Conservation (phyloP, 2,888 invertebrate species). For the Phalangium opilio region DNA sequence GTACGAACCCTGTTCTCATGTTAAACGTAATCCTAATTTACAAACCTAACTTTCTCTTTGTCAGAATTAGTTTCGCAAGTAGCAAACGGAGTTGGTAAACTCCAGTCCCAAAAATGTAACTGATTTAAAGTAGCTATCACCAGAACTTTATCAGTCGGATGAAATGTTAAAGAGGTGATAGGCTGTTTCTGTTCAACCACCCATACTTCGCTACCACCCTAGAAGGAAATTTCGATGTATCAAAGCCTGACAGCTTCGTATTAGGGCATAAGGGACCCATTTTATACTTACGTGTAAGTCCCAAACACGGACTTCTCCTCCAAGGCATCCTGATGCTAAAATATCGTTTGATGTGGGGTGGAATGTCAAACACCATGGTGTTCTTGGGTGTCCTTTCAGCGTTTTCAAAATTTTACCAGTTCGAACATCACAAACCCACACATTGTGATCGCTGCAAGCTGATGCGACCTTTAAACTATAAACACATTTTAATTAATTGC, state of each 20-base stretch:
- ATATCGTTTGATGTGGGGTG: slow-evolving; percentile 69
- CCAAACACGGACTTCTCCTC: slow-evolving; percentile 80
- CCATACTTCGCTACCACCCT: slow-evolving; percentile 53
- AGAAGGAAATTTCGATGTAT: too few species aligned
- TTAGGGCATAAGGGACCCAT: too few species aligned
- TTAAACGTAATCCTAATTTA: slow-evolving; percentile 37
- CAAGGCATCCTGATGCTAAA: slow-evolving; percentile 71
- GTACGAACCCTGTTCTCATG: slow-evolving; percentile 3
- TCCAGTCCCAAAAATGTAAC: slow-evolving; percentile 82
- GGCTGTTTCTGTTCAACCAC: slow-evolving; percentile 50
- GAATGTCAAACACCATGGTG: slow-evolving; percentile 80
- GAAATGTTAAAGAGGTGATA: slow-evolving; percentile 72
- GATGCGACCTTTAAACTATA: slow-evolving; percentile 62
- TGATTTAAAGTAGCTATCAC: slow-evolving; percentile 74
- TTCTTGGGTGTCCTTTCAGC: slow-evolving; percentile 64
- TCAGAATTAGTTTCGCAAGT: slow-evolving; percentile 55
- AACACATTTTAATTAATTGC: slow-evolving; percentile 15
- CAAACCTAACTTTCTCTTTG: slow-evolving; percentile 71
- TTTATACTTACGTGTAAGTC: slow-evolving; percentile 47
- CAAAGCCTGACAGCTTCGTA: too few species aligned
- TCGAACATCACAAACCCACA: slow-evolving; percentile 63
- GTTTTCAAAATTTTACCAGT: slow-evolving; percentile 62
- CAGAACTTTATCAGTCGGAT: slow-evolving; percentile 61
- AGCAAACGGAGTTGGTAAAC: slow-evolving; percentile 54
- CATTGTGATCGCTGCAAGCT: slow-evolving; percentile 75